Base-by-base conservation (phyloP, 2,888 invertebrate species). In the Spodoptera exigua region DNA sequence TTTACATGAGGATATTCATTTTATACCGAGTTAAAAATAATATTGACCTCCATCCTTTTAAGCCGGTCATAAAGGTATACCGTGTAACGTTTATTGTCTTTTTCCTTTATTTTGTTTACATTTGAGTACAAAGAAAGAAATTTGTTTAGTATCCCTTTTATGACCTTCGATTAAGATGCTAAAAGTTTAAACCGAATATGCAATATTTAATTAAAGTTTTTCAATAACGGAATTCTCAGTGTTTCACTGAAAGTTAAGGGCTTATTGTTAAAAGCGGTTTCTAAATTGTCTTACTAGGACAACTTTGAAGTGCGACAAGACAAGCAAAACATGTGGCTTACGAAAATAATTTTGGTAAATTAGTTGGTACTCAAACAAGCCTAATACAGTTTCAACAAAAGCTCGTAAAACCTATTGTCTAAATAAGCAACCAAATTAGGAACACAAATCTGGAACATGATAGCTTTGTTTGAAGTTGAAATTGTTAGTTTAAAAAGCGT, bases 371-470 rank as follows among this genome's bases (percentile, higher is more conserved):
- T 12, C 36, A 47, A 65, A 63, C 40, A 37, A 45, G 12, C 65
- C 61, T 61, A 64, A 56, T 71, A 63, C 51, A 67, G 70, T 45
- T 59, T 45, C 64, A 72, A 78, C 66, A 73, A 76, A 74, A 70
- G 61, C 61, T 74, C 69, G 51, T 67, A 52, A 71, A 71, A 51
- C 52, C 43, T 58, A 40, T 76, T 76, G 66, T 72, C 56, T 45
- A 58, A 61, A 68, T 37, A 43, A 13, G 41, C 17, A 61, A 41
- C 72, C 66, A 46, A 61, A 76, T 74, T 70, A 63, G 67, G 70
- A 56, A 35, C 44, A 59, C 60, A 53, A 66, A 62, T 60, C 56
- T 53, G 43, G 48, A 60, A 40, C 37, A 65, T 47, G 57, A 75
- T 62, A 73, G 62, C 58, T 67, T 41, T 58, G 45, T 62, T 55